A percentile compares a stretch with the other conserved stretches of the same genome.
Evolutionary conservation across 92 coral and sea anemone genomes (phyloP).

Genomic region (Muricea muricata): DNA sequence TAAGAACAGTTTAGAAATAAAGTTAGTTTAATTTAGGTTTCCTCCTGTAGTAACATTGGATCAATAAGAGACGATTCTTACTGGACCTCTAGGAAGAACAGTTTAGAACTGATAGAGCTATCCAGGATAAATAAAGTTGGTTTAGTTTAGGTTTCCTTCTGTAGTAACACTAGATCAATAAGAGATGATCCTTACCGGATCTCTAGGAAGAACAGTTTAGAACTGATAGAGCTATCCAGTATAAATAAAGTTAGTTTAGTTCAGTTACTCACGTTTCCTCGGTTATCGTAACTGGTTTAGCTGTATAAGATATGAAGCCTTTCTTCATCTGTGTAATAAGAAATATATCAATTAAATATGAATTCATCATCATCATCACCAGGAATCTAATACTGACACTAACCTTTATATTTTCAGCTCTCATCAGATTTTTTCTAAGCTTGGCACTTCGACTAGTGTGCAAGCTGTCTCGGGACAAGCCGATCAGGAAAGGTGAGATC

Average conservation of each 20-base stretch:
- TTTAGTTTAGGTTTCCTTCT: too few species aligned
- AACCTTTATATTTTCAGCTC: conserved; percentile 81
- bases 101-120: too few species aligned
- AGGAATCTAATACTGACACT: not conserved
- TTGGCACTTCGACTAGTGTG: conserved; percentile 79
- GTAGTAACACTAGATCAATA: too few species aligned
- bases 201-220: too few species aligned
- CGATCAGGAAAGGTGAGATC: conserved; percentile 86
- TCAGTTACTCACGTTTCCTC: conserved; percentile 93
- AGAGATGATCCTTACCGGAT: too few species aligned
- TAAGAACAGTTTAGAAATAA: too few species aligned
- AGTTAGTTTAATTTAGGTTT: conserved; percentile 55
- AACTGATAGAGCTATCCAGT: not conserved
- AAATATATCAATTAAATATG: not conserved
- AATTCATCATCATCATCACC: not conserved
- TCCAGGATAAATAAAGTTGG: too few species aligned
- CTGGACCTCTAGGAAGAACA: too few species aligned
- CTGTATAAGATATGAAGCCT: conserved; percentile 68
- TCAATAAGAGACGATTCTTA: too few species aligned
- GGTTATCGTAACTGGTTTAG: conserved; percentile 74
- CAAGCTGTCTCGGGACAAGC: conserved; percentile 85
- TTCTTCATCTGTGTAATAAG: conserved; percentile 61
- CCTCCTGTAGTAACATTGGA: too few species aligned
- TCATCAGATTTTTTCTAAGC: conserved; percentile 67
- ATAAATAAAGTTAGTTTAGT: not conserved